Conservation (phyloP, 2,113 vertebrate genomes). For the Capreolus pygargus region DNA sequence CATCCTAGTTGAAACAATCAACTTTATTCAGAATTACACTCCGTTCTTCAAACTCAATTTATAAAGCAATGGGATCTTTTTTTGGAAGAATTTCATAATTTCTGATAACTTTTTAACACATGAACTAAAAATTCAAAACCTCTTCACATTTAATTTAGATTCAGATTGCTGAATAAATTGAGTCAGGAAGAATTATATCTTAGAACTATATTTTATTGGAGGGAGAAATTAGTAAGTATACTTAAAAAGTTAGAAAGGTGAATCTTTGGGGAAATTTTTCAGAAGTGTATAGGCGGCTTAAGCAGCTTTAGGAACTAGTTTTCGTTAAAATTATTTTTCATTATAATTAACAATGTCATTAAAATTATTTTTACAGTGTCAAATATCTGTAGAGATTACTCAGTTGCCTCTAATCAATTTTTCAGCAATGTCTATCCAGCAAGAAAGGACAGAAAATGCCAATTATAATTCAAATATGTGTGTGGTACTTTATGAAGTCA, state of each 20-base stretch:
- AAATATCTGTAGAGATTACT: conserved; percentile 40
- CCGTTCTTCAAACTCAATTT: conserved; percentile 24
- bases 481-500: not conserved
- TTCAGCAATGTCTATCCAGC: not conserved
- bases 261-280: conserved; percentile 31
- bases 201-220: not conserved
- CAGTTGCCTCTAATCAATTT: conserved; percentile 38
- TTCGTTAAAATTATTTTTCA: conserved; percentile 33
- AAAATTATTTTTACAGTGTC: conserved; percentile 41
- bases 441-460: not conserved
- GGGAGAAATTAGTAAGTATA: not conserved
- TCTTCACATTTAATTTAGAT: not conserved
- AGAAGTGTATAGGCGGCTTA: conserved; percentile 6
- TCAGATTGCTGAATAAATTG: not conserved
- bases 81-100: not conserved
- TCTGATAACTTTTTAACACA: conserved; percentile 17
- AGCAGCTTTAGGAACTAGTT: conserved; percentile 9
- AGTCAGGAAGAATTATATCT: not conserved
- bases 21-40: conserved; percentile 22
- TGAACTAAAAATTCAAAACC: not conserved
- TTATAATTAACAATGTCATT: conserved; percentile 4
- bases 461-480: not conserved
- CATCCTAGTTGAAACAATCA: not conserved
- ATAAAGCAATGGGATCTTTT: not conserved
- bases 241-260: conserved; percentile 23